Evolutionary conservation across 2,113 vertebrate genomes (phyloP).

Genomic region (Tachycineta bicolor): DNA sequence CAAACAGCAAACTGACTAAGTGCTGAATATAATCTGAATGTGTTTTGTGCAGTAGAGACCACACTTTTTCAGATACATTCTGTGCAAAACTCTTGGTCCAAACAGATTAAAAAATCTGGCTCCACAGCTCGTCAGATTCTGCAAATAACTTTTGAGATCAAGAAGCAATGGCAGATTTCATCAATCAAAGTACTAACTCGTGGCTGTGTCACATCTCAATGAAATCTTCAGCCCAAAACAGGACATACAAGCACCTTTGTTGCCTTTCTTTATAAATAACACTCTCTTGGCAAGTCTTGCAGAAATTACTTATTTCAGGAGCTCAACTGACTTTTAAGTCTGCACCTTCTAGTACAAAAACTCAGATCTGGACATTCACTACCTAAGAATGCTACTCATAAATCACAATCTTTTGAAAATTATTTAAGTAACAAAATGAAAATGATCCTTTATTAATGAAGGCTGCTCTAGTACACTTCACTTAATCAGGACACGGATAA

Average conservation of each 20-base stretch:
- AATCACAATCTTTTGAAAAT: not conserved
- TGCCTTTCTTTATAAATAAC: not conserved
- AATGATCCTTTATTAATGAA: not conserved
- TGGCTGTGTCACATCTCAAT: not conserved
- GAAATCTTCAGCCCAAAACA: not conserved
- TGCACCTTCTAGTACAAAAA: not conserved
- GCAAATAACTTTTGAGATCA: not conserved
- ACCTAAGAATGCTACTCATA: not conserved
- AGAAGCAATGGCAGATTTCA: not conserved
- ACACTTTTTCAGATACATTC: not conserved
- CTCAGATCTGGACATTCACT: not conserved
- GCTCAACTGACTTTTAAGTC: not conserved
- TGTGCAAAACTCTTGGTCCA: not conserved
- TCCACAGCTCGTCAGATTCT: accelerated
- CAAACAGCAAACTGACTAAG: not conserved
- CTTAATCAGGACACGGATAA: conserved; percentile 56
- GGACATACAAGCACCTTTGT: not conserved
- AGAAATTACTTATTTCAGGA: not conserved
- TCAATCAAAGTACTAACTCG: not conserved
- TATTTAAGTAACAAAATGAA: not conserved
- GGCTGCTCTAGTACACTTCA: conserved; percentile 18
- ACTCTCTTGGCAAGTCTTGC: not conserved
- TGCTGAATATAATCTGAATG: not conserved
- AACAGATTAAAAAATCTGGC: not conserved
- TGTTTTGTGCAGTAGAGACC: not conserved